These are phyloP conservation scores for Stigmatopora argus DNA, from an alignment of 2,113 vertebrate genomes.

Conservation along the genomic window DNA sequence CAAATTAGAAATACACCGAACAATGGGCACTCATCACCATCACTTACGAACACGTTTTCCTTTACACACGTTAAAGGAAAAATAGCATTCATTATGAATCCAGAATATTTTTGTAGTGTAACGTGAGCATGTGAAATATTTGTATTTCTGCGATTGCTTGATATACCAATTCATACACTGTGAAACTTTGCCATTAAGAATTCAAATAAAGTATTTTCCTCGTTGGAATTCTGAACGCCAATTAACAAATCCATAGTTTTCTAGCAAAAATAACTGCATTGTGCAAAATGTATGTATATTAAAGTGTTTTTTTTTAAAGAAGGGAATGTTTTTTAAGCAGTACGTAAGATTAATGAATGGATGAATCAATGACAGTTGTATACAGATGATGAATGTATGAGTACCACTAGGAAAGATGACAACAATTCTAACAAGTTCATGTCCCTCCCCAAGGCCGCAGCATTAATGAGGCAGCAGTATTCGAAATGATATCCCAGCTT, in stretches of 20 bases:
- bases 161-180: neutral
- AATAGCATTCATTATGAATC: neutral
- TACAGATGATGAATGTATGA: too few relatives aligned
- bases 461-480: constrained; percentile 1
- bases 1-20: constrained; percentile 38
- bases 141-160: neutral
- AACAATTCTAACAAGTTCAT: neutral
- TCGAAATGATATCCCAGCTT: neutral
- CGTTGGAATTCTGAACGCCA: too few relatives aligned
- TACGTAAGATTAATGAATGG: too few relatives aligned
- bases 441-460: neutral
- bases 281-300: too few relatives aligned
- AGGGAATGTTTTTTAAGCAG: too few relatives aligned
- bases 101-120: neutral
- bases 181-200: too few relatives aligned
- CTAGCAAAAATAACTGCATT: too few relatives aligned
- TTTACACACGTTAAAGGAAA: neutral
- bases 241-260: too few relatives aligned
- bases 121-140: neutral
- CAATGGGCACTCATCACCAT: constrained; percentile 10
- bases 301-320: too few relatives aligned
- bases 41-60: neutral
- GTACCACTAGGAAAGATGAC: neutral
- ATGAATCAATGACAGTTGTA: too few relatives aligned
- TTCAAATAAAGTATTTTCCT: neutral